phyloP scores from a whole-genome alignment of 2,888 invertebrate genomes.

The Saturnia pavonia region DNA sequence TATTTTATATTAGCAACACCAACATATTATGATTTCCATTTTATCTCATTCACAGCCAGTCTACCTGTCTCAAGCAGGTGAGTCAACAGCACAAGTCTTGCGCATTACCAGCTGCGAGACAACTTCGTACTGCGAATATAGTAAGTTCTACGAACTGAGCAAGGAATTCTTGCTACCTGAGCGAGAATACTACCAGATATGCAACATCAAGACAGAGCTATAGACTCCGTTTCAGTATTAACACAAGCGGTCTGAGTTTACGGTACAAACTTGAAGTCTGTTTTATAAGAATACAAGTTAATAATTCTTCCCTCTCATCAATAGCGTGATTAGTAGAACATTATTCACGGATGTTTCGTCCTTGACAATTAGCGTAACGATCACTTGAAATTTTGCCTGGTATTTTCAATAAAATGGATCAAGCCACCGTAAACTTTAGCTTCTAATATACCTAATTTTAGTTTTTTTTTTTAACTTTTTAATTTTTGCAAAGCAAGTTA shows the following conservation, averaged over 20 bases:
- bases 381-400: background rate
- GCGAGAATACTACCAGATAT: conserved; percentile 55
- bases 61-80: conserved; percentile 63
- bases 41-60: conserved; percentile 52
- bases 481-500: background rate
- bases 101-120: conserved; percentile 54
- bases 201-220: conserved; percentile 52
- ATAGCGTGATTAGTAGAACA: too few relatives aligned
- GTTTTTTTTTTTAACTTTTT: background rate
- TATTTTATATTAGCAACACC: too few relatives aligned
- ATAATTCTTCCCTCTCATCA: background rate
- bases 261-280: background rate
- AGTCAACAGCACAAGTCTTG: conserved; percentile 44
- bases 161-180: conserved; percentile 54
- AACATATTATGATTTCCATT: background rate
- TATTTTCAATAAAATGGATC: too few relatives aligned
- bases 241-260: background rate
- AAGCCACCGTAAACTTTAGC: background rate
- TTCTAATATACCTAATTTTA: background rate
- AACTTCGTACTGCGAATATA: conserved; percentile 48
- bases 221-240: conserved; percentile 12
- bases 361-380: background rate
- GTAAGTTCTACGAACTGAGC: conserved; percentile 52
- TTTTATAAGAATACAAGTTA: background rate
- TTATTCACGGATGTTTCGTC: too few relatives aligned